Percentiles rank a stretch among this genome's conserved stretches.
These are phyloP conservation scores for Eristalis pertinax DNA, from an alignment of 2,888 invertebrate species.

Conservation along the genomic window DNA sequence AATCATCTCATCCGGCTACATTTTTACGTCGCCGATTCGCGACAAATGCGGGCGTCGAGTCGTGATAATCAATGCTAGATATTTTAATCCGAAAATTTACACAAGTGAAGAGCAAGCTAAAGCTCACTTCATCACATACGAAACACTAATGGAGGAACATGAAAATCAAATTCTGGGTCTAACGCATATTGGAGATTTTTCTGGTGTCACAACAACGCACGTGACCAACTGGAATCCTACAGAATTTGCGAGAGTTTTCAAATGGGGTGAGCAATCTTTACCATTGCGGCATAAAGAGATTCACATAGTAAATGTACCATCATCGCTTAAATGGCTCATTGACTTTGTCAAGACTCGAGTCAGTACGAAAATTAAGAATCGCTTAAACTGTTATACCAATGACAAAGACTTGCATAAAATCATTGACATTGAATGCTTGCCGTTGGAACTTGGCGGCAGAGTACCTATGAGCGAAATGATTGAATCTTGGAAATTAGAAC, in stretches of 20 bases:
- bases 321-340: constrained; percentile 88
- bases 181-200: constrained; percentile 87
- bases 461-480: constrained; percentile 89
- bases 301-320: constrained; percentile 87
- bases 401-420: constrained; percentile 84
- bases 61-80: constrained; percentile 85
- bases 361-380: constrained; percentile 87
- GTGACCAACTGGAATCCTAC: constrained; percentile 88
- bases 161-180: constrained; percentile 89
- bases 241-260: constrained; percentile 87
- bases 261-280: constrained; percentile 91
- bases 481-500: constrained; percentile 85
- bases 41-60: constrained; percentile 89
- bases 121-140: constrained; percentile 87
- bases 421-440: constrained; percentile 85
- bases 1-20: constrained; percentile 87
- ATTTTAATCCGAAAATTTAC: constrained; percentile 86
- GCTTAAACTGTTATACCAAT: constrained; percentile 85
- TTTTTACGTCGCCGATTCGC: constrained; percentile 88
- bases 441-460: constrained; percentile 87
- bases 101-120: constrained; percentile 87
- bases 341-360: constrained; percentile 88
- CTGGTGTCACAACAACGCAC: constrained; percentile 85
- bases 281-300: constrained; percentile 91
- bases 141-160: constrained; percentile 88